Conservation (phyloP, 1,140 invertebrate genomes). For the Arion vulgaris region DNA sequence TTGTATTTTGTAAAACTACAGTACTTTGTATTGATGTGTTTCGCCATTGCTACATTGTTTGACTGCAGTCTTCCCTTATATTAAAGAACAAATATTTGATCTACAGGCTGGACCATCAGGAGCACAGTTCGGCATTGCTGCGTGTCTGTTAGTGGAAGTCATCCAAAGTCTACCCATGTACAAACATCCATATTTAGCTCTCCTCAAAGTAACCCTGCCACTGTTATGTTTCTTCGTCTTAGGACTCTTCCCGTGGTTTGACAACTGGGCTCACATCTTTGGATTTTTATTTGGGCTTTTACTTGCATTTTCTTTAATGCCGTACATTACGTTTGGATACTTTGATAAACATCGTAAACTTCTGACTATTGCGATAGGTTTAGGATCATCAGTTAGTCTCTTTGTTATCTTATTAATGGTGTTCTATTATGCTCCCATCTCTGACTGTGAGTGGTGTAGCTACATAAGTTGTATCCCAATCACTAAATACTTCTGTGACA, state of each 20-base stretch:
- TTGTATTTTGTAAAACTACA: no score
- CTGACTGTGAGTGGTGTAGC: slow-evolving; percentile 89
- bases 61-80: no score
- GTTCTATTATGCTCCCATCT: slow-evolving; percentile 91
- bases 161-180: slow-evolving; percentile 83
- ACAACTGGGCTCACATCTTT: slow-evolving; percentile 95
- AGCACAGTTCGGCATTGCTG: slow-evolving; percentile 92
- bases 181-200: slow-evolving; percentile 82
- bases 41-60: no score
- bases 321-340: slow-evolving; percentile 87
- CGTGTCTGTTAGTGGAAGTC: slow-evolving; percentile 92
- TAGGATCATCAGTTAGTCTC: slow-evolving; percentile 81
- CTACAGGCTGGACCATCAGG: slow-evolving; percentile 80
- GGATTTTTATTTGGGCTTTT: slow-evolving; percentile 94
- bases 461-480: slow-evolving; percentile 95
- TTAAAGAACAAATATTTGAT: no score
- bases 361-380: slow-evolving; percentile 81
- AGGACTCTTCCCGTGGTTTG: slow-evolving; percentile 96
- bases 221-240: slow-evolving; percentile 84
- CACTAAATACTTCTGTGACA: slow-evolving; percentile 90
- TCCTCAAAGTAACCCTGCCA: slow-evolving; percentile 84
- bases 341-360: slow-evolving; percentile 87
- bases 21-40: no score
- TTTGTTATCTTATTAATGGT: slow-evolving; percentile 86
- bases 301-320: slow-evolving; percentile 89